These are phyloP conservation scores for Druon quercuslanigerum DNA, from an alignment of 1,140 invertebrate species.

Conservation along the genomic window DNA sequence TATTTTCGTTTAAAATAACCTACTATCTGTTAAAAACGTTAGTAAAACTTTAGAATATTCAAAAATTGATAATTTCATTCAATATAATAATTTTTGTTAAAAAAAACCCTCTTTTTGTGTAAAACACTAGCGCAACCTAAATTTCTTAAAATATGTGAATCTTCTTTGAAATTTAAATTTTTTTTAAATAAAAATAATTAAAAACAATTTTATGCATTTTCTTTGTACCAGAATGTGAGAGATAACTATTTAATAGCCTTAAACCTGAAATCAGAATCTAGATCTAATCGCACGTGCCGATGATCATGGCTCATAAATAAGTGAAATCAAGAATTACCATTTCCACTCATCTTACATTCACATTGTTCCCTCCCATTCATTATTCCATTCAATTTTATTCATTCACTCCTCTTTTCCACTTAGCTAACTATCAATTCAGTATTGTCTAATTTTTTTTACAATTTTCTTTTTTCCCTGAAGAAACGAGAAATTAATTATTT, in stretches of 20 bases:
- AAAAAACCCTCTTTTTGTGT: too few relatives aligned
- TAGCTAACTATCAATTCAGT: background rate
- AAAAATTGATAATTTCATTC: too few relatives aligned
- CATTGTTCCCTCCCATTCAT: background rate
- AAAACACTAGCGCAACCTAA: too few relatives aligned
- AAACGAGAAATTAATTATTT: too few relatives aligned
- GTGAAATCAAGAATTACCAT: slow-evolving; percentile 22
- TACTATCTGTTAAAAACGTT: too few relatives aligned
- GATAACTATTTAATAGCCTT: background rate
- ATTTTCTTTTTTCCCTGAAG: too few relatives aligned
- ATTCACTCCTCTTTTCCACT: background rate
- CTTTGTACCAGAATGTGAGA: background rate
- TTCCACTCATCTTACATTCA: slow-evolving; percentile 25
- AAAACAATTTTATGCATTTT: background rate
- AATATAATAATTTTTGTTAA: too few relatives aligned
- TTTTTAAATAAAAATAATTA: too few relatives aligned
- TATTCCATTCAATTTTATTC: background rate
- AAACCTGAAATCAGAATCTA: background rate
- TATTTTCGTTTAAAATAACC: too few relatives aligned
- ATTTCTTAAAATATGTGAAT: too few relatives aligned
- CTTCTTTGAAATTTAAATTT: too few relatives aligned
- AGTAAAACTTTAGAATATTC: too few relatives aligned
- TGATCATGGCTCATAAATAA: slow-evolving; percentile 14
- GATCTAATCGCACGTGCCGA: background rate
- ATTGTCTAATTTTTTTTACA: background rate